These are phyloP conservation scores for Siderastrea siderea DNA, from an alignment of 92 coral and sea anemone species.

Conservation along the genomic window DNA sequence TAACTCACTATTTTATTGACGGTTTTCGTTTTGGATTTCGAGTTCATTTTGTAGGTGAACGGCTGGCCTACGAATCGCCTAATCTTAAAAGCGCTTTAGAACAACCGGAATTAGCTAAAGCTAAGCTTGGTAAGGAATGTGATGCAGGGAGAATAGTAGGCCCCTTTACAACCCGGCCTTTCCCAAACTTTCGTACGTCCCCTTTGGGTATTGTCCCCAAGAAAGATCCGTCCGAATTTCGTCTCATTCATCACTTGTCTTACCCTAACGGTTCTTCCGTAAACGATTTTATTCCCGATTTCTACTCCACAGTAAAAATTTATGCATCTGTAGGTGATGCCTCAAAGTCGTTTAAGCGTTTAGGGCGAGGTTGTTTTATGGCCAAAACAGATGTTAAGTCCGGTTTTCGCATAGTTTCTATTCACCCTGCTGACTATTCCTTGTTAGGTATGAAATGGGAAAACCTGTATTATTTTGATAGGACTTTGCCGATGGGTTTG, in stretches of 20 bases:
- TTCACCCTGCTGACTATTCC: slow-evolving; percentile 31
- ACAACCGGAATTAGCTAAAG: background rate
- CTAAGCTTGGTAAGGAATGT: slow-evolving; percentile 24
- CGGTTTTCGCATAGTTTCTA: slow-evolving; percentile 26
- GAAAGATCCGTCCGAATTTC: slow-evolving; percentile 30
- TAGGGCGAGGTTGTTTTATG: slow-evolving; percentile 53
- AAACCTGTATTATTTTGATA: slow-evolving; percentile 41
- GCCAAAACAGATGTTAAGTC: slow-evolving; percentile 41
- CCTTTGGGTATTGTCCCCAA: slow-evolving; percentile 30
- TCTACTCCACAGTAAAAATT: background rate
- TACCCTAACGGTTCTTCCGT: slow-evolving; percentile 36
- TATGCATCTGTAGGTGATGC: slow-evolving; percentile 60
- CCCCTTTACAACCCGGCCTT: slow-evolving; percentile 23
- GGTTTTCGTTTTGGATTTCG: slow-evolving; percentile 36
- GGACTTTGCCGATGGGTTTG: slow-evolving; percentile 46
- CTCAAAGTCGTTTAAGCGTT: background rate
- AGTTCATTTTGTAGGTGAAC: slow-evolving; percentile 26
- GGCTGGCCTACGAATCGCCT: background rate
- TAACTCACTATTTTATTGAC: background rate
- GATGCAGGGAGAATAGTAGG: slow-evolving; percentile 52
- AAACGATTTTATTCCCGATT: slow-evolving; percentile 36
- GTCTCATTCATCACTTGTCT: slow-evolving; percentile 35
- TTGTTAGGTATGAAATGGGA: slow-evolving; percentile 59
- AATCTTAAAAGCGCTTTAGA: slow-evolving; percentile 41
- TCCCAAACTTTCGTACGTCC: slow-evolving; percentile 22